phyloP scores from a whole-genome alignment of 1,140 invertebrate genomes.

The Cardiocondyla obscurior region DNA sequence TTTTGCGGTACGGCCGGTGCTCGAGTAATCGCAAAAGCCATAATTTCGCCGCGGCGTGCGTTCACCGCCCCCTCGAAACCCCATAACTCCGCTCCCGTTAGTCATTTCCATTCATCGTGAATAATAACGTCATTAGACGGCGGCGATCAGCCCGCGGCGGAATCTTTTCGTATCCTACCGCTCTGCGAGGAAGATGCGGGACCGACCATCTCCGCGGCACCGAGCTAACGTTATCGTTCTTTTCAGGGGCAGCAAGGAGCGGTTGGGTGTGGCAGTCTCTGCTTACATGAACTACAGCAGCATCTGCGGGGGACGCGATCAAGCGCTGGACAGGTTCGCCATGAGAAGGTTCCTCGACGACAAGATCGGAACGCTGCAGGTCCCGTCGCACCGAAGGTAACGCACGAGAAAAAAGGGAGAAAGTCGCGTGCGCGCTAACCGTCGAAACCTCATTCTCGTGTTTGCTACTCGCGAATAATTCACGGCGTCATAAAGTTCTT shows the following conservation, averaged over 20 bases:
- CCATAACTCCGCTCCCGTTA: conserved; percentile 45
- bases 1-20: conserved; percentile 10
- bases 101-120: conserved; percentile 53
- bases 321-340: conserved; percentile 94
- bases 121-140: conserved; percentile 53
- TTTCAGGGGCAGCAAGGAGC: conserved; percentile 88
- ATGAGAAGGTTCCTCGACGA: conserved; percentile 96
- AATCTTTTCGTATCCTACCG: conserved; percentile 29
- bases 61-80: conserved; percentile 31
- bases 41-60: conserved; percentile 27
- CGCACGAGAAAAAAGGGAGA: conserved; percentile 19
- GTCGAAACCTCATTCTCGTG: conserved; percentile 54
- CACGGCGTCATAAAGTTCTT: background rate
- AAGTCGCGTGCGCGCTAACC: background rate
- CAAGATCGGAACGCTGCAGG: conserved; percentile 90
- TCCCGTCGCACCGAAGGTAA: conserved; percentile 96
- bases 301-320: conserved; percentile 94
- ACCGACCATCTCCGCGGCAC: conserved; percentile 12
- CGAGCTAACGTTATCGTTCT: conserved; percentile 50
- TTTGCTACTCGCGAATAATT: conserved; percentile 27
- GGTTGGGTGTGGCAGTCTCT: conserved; percentile 93
- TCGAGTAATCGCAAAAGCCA: conserved; percentile 35
- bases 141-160: conserved; percentile 37
- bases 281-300: conserved; percentile 97
- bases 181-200: background rate